phyloP scores from a whole-genome alignment of 2,797 vertebrate genomes.

The Morelia viridis region DNA sequence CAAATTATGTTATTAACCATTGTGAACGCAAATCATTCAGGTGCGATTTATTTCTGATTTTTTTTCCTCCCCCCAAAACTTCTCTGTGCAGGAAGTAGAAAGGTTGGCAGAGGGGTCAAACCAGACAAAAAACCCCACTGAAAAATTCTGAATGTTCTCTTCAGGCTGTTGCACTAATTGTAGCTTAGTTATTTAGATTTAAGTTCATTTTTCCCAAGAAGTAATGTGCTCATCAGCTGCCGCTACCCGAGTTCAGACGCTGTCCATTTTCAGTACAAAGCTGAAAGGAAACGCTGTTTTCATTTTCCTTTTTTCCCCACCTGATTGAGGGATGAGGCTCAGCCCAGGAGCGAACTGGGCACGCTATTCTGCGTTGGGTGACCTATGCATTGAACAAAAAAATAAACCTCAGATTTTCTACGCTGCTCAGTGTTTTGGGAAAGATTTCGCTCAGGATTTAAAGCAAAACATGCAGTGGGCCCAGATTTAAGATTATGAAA shows the following conservation, averaged over 20 bases:
- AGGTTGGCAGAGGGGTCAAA: too few species aligned
- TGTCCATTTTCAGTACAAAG: neutral
- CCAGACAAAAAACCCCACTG: too few species aligned
- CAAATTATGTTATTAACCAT: neutral
- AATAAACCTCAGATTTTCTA: neutral
- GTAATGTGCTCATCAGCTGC: neutral
- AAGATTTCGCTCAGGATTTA: neutral
- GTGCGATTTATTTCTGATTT: neutral
- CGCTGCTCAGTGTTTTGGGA: neutral
- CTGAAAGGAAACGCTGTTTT: neutral
- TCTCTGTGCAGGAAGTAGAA: too few species aligned
- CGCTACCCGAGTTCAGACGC: too few species aligned
- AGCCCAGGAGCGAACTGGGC: neutral
- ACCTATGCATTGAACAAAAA: too few species aligned
- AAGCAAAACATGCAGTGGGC: neutral
- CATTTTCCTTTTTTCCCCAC: neutral
- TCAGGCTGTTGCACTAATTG: too few species aligned
- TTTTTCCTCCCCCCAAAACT: too few species aligned
- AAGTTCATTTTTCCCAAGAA: too few species aligned
- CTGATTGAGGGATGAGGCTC: neutral
- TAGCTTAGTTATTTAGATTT: too few species aligned
- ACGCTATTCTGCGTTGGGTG: neutral
- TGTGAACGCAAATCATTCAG: conserved; percentile 12
- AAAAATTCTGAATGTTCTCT: too few species aligned
- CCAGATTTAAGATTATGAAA: neutral